A percentile compares a stretch with the other conserved stretches of the same genome.
Evolutionary conservation across 2,888 invertebrate species (phyloP).

Genomic region (Rhingia rostrata): DNA sequence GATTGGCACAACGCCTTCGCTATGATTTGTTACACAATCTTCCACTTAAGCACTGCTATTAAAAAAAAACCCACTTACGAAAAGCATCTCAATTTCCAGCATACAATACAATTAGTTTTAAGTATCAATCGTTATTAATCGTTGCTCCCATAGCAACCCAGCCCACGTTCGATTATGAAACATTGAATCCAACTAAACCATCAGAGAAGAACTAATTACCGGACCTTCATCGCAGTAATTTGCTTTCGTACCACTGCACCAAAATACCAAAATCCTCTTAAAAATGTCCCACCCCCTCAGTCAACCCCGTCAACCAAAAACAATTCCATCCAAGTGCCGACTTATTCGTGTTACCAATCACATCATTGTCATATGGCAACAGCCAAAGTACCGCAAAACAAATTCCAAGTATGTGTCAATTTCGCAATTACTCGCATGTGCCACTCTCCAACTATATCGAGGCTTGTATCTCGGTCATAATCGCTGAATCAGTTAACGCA

Average conservation of each 20-base stretch:
- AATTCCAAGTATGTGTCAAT: slow-evolving; percentile 31
- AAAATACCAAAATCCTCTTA: slow-evolving; percentile 21
- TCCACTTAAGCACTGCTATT: too few relatives aligned
- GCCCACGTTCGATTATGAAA: slow-evolving; percentile 14
- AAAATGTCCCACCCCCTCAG: background rate
- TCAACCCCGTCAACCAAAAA: slow-evolving; percentile 15
- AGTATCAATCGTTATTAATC: too few relatives aligned
- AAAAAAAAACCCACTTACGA: too few relatives aligned
- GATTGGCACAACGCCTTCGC: too few relatives aligned
- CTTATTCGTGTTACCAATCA: slow-evolving; percentile 29
- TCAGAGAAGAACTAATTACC: slow-evolving; percentile 32
- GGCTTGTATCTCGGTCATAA: slow-evolving; percentile 9
- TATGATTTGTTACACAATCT: too few relatives aligned
- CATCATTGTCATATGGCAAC: slow-evolving; percentile 11
- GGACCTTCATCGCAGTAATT: background rate
- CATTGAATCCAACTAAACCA: background rate
- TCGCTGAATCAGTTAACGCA: slow-evolving; percentile 37
- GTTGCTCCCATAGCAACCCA: too few relatives aligned
- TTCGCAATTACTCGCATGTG: slow-evolving; percentile 21
- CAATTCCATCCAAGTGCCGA: slow-evolving; percentile 31
- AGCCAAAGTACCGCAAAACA: background rate
- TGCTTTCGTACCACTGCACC: background rate
- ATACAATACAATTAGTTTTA: too few relatives aligned
- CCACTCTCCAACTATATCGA: background rate
- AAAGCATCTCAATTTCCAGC: too few relatives aligned